phyloP scores from a whole-genome alignment of 2,888 invertebrate species.

The Ophion slaviceki region DNA sequence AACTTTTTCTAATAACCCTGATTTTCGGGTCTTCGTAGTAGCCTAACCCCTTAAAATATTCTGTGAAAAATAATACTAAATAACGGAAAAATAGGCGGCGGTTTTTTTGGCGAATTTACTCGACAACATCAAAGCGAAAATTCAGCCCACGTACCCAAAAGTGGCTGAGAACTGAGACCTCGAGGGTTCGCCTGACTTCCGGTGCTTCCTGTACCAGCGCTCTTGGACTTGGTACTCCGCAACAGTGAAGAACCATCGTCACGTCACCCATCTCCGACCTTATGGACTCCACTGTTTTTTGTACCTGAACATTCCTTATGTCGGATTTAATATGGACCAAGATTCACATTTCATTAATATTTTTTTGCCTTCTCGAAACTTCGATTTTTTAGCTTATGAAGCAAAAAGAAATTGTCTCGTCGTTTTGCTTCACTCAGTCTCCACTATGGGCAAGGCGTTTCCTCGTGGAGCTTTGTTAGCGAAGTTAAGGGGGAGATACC shows the following conservation, averaged over 20 bases:
- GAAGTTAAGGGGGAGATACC: no score
- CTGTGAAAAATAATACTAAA: no score
- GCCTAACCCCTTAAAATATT: neutral
- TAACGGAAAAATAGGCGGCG: no score
- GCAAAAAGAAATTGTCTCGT: no score
- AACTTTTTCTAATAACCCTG: no score
- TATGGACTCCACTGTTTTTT: constrained; percentile 83
- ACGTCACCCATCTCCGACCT: constrained; percentile 85
- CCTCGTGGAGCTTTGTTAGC: no score
- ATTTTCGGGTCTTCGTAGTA: no score
- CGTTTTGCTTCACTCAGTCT: no score
- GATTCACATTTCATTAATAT: constrained; percentile 30
- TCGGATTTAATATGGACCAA: constrained; percentile 53
- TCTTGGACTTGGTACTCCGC: constrained; percentile 87
- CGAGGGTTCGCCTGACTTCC: constrained; percentile 85
- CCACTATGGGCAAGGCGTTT: no score
- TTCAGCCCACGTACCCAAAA: constrained; percentile 85
- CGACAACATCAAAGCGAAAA: neutral
- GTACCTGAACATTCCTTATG: constrained; percentile 78
- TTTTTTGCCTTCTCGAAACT: neutral
- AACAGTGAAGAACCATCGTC: constrained; percentile 87
- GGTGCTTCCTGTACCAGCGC: constrained; percentile 85
- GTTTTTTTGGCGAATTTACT: no score
- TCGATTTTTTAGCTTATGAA: neutral
- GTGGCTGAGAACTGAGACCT: constrained; percentile 86